Evolutionary conservation across 2,888 invertebrate genomes (phyloP), one percentile per base, ranked within the genome.

Genomic region (Platynereis dumerilii): DNA sequence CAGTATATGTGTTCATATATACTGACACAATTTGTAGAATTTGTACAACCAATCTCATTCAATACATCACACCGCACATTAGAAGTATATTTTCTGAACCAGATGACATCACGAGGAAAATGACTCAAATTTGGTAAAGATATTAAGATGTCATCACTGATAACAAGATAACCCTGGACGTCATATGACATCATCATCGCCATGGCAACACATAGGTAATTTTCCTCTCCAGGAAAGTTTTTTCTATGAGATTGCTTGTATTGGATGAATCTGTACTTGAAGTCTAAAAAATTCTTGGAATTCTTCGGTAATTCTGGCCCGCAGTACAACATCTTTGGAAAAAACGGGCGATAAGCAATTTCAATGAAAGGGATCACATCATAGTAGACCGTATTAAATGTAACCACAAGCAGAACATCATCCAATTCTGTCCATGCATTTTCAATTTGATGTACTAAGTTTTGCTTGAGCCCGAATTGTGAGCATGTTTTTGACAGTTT

Each of bases 261-360:
- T 70, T 68, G 17, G 65, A 67, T 17, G 26, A 29, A 2, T 69
- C 61, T 10, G 60, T 52, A 2, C 12, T 12, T 48, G 61, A 26
- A 67, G 69, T 17, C 64, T 48, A 2, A 72, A 48, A 59, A 73
- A 73, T 3, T 67, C 17, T 2, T 44, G 29, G 29, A 64, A 63
- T 3, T 62, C 17, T 22, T 26, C 26, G n/a, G 72, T 57, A 15
- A 29, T n/a, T n/a, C 60, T 53, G 73, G 72, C 20, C 73, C 73
- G 54, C 73, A 73, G 59, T 70, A 73, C 22, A 72, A 27, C 7
- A 71, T 67, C 42, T 65, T 29, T 5, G 71, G 72, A 44, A 72
- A 73, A 57, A 70, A 69, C 17, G 65, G 48, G 7, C 72, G 34
- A 29, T 73, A 72, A 10, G 72, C 59, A 0, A 62, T 28, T 64